Evolutionary conservation across 2,888 invertebrate species (phyloP).

Genomic region (Spisula subtruncata): DNA sequence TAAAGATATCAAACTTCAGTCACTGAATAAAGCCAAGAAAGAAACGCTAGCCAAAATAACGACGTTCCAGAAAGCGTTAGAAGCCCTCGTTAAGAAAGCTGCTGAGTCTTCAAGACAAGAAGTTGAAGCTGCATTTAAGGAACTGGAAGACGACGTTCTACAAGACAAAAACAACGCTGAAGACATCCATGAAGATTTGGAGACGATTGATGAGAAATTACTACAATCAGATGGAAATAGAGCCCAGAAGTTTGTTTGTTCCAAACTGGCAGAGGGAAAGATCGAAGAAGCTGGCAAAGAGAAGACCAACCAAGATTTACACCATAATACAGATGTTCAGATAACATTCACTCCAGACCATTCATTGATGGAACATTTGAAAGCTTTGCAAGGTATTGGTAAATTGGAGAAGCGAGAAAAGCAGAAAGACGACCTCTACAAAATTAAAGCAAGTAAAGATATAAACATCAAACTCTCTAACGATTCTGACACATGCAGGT

Average conservation of each 20-base stretch:
- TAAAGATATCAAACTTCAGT: not conserved
- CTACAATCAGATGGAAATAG: conserved; percentile 19
- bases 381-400: not conserved
- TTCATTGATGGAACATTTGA: not conserved
- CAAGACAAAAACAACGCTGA: not conserved
- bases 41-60: not conserved
- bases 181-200: not conserved
- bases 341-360: not conserved
- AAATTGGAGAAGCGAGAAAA: not conserved
- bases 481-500: not conserved
- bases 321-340: not conserved
- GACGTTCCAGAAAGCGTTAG: not conserved
- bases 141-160: not conserved
- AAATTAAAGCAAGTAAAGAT: conserved; percentile 9
- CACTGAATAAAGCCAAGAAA: not conserved
- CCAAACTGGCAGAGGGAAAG: not conserved
- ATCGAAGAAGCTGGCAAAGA: not conserved
- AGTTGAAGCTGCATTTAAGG: not conserved
- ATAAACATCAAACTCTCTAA: conserved; percentile 4
- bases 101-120: not conserved
- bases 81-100: not conserved
- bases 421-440: not conserved
- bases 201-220: not conserved
- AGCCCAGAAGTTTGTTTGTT: conserved; percentile 26
- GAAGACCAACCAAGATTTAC: too few relatives aligned